Conservation (phyloP, 92 coral and sea anemone species). For the Porites lobata region DNA sequence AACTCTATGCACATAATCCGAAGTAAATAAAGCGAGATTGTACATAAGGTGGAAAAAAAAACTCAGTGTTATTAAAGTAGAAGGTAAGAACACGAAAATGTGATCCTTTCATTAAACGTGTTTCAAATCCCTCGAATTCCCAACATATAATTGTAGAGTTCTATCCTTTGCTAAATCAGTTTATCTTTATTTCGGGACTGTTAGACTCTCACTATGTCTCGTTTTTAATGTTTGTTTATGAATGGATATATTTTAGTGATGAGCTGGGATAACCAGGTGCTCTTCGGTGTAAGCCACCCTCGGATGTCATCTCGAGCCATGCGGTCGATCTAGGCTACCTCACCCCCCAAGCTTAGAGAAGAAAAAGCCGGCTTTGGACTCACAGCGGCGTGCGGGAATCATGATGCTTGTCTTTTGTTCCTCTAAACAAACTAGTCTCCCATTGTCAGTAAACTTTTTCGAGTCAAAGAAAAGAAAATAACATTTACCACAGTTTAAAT, state of each 20-base stretch:
- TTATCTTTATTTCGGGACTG: neutral
- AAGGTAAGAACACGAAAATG: neutral
- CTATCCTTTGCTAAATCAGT: neutral
- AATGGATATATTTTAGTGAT: conserved; percentile 1
- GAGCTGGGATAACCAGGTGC: conserved; percentile 17
- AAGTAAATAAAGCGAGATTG: neutral
- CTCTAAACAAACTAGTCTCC: conserved; percentile 27
- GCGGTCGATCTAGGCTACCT: conserved; percentile 27
- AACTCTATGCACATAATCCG: neutral
- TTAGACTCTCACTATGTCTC: neutral
- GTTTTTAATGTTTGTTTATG: neutral
- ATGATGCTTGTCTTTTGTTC: conserved; percentile 39
- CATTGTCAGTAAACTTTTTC: conserved; percentile 55
- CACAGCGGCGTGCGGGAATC: conserved; percentile 49
- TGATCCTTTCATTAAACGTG: neutral
- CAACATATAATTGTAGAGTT: neutral
- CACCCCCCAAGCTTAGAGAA: conserved; percentile 34
- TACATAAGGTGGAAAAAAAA: conserved; percentile 4
- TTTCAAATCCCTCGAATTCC: neutral
- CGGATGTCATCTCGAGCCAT: conserved; percentile 28
- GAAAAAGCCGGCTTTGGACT: conserved; percentile 26
- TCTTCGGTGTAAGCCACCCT: neutral
- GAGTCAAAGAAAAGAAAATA: conserved; percentile 34
- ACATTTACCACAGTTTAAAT: conserved; percentile 45
- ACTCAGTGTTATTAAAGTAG: conserved; percentile 7